These are phyloP conservation scores for Zootermopsis nevadensis DNA, from an alignment of 2,888 invertebrate species.

Conservation along the genomic window DNA sequence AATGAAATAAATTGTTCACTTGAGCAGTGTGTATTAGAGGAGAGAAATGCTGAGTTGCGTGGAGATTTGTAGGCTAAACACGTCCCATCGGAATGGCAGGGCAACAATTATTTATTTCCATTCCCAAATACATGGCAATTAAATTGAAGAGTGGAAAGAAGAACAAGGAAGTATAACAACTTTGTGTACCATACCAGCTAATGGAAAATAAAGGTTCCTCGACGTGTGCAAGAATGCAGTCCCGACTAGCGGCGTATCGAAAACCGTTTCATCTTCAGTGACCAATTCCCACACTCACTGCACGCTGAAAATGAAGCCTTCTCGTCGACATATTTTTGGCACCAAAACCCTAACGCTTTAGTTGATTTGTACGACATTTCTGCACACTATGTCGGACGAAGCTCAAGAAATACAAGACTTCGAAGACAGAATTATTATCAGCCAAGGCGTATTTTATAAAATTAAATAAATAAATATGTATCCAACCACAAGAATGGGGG, in stretches of 20 bases:
- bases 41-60: background rate
- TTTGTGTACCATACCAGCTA: constrained; percentile 12
- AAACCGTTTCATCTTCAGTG: background rate
- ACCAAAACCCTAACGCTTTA: too few species aligned
- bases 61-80: background rate
- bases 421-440: too few species aligned
- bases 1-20: constrained; percentile 5
- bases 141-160: too few species aligned
- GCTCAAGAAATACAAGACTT: too few species aligned
- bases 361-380: too few species aligned
- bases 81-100: background rate
- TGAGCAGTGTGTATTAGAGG: background rate
- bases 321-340: too few species aligned
- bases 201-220: constrained; percentile 23
- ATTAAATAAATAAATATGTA: too few species aligned
- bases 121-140: background rate
- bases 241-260: background rate
- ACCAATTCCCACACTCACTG: background rate
- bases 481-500: too few species aligned
- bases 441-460: too few species aligned
- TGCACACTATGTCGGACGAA: too few species aligned
- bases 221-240: constrained; percentile 7
- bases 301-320: background rate
- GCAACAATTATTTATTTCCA: constrained; percentile 19
- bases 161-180: constrained; percentile 19